Evolutionary conservation across 2,113 vertebrate species (phyloP), one percentile per base, ranked within the genome.

Genomic region (Ascaphus truei): DNA sequence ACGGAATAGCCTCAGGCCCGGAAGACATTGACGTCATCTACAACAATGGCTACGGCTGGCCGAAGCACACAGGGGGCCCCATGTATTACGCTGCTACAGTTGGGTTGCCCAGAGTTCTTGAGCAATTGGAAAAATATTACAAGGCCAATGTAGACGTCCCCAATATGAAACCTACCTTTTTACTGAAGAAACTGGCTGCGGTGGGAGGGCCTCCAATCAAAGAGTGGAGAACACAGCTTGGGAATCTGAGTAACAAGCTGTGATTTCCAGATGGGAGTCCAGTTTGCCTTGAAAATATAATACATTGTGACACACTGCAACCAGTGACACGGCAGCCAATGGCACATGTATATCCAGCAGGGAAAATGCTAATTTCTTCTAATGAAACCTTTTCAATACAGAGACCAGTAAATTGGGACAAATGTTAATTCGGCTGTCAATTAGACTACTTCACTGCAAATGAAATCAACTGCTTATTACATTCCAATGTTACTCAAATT

Each of bases 11-110:
- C 0, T 75, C 90, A 0, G 75, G 78, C 26, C 94, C 96, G 0
- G 93, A 96, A 67, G 90, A 96, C 81, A 89, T 98, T n/a, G 96
- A 98, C 57, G 76, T 87, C 1, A 85, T 98, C 80, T 98, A 95
- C 29, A 78, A 93, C 75, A 84, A 92, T 37, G 96, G 96, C 5
- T 98, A 93, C 0, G 86, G 91, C 37, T 98, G 94, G 93, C 96
- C 96, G 0, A 88, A 77, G 67, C 88, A 98, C 76, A 85, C 8
- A 2, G 96, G 96, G 0, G 96, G 96, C 2, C 95, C 94, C 43
- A 97, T 98, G 96, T 97, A 92, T 82, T 92, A 98, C 0, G 95
- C 94, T 3, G 72, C 77, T 50, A 87, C 85, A 1, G 73, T 96
- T 7, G 96, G 96, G 2, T 76, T 98, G 39, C 65, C 83, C 16